Evolutionary conservation across 2,888 invertebrate species (phyloP).

Genomic region (Nomada flava): DNA sequence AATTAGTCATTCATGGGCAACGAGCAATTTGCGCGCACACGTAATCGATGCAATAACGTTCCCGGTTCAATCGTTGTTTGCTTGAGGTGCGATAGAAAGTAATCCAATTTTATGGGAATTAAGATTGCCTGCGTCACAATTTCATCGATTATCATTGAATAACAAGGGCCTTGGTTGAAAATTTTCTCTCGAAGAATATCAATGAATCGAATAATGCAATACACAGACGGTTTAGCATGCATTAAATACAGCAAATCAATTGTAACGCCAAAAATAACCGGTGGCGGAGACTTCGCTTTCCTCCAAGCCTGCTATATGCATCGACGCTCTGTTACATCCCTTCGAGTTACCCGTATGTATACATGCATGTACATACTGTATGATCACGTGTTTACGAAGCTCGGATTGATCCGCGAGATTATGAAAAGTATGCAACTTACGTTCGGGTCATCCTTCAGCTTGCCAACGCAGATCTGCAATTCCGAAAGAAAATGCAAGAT

Average conservation of each 20-base stretch:
- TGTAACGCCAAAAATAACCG: slow-evolving; percentile 44
- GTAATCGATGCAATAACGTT: slow-evolving; percentile 22
- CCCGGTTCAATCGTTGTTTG: slow-evolving; percentile 6
- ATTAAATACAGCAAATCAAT: slow-evolving; percentile 44
- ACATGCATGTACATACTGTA: background rate
- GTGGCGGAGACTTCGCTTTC: slow-evolving; percentile 21
- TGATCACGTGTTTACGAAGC: background rate
- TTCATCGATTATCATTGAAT: background rate
- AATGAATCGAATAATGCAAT: background rate
- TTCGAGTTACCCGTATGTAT: background rate
- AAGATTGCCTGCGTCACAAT: background rate
- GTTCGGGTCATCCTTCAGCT: slow-evolving; percentile 86
- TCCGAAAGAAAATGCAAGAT: slow-evolving; percentile 22
- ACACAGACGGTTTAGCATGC: slow-evolving; percentile 5
- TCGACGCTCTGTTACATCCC: slow-evolving; percentile 2
- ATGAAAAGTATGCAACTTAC: slow-evolving; percentile 81
- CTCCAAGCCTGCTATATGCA: slow-evolving; percentile 6
- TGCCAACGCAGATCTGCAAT: slow-evolving; percentile 86
- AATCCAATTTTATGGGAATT: background rate
- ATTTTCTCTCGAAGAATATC: background rate
- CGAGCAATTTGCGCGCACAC: background rate
- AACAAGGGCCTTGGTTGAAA: background rate
- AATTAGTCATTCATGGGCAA: slow-evolving; percentile 11
- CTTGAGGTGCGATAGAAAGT: background rate
- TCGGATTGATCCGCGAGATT: background rate